A percentile compares a stretch with the other conserved stretches of the same genome.
phyloP scores from a whole-genome alignment of 2,888 invertebrate genomes.

The Tiliacea aurago region DNA sequence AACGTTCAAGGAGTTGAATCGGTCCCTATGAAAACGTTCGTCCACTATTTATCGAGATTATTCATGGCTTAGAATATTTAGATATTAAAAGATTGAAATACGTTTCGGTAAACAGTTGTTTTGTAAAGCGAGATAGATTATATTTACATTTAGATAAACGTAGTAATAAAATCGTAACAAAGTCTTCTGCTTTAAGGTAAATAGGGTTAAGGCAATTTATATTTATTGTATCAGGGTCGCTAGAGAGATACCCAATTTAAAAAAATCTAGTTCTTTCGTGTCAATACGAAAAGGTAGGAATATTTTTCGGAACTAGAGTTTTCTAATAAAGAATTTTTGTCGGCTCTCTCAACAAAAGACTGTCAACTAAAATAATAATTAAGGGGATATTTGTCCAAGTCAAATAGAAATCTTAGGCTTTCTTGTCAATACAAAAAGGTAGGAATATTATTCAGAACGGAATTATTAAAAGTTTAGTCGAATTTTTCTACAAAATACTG shows the following conservation, averaged over 20 bases:
- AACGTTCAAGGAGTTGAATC: slow-evolving; percentile 71
- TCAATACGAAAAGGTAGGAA: background rate
- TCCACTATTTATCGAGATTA: slow-evolving; percentile 52
- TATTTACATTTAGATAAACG: slow-evolving; percentile 26
- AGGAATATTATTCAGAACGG: background rate
- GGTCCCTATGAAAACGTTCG: slow-evolving; percentile 44
- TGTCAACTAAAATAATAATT: background rate
- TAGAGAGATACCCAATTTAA: slow-evolving; percentile 36
- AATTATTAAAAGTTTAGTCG: background rate
- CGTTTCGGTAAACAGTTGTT: background rate
- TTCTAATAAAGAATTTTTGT: background rate
- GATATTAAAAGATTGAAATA: slow-evolving; percentile 18
- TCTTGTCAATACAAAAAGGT: background rate
- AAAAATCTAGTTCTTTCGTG: background rate
- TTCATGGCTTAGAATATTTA: slow-evolving; percentile 40
- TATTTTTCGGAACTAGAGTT: background rate
- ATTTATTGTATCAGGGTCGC: slow-evolving; percentile 9
- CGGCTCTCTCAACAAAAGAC: background rate
- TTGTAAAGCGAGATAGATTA: slow-evolving; percentile 9
- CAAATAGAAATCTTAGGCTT: slow-evolving; percentile 8
- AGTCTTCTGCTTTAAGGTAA: slow-evolving; percentile 11
- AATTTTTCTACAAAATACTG: background rate
- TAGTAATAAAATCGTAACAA: background rate
- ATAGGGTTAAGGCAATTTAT: slow-evolving; percentile 36
- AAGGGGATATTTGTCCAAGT: background rate